Base-by-base conservation (phyloP, 2,797 vertebrate genomes). In the Podarcis lilfordi region DNA sequence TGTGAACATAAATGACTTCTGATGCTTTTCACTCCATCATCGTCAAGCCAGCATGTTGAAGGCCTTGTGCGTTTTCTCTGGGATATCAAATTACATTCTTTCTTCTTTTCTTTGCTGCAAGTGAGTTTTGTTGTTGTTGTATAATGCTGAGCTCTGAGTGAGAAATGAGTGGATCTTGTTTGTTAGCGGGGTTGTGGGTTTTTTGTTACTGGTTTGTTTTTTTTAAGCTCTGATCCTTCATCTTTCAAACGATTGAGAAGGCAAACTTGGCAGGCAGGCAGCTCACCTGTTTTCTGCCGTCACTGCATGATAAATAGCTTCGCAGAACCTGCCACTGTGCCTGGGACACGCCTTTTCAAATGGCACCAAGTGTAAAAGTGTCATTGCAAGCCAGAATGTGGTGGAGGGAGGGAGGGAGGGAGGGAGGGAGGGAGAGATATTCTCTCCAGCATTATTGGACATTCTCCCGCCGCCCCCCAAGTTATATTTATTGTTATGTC, bases 241-340 rank as follows among this genome's bases (percentile, higher is more conserved):
- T 80, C 72, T 89, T 40, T 78, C 43, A 37, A 55, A 21, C 4
- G 64, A 40, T 29, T 81, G 55, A 37, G 66, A 55, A 89, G 40
- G 50, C 79, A 76, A 50, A 81, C 71, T 85, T 89, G 88, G 88
- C 78, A 55, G 4, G 72, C 8, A 17, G 43, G 21, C 78, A 37
- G 69, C 32, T 89, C 79, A 86, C 83, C 84, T 89, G 84, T 85
- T 76, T 68, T 59, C n/a, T 82, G n/a, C 71, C 55, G 27, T 86
- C 77, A 29, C 77, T 9, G n/a, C 32, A 50, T 69, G 84, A 86
- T 76, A 76, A 86, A 89, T 59, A 85, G 77, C 43, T 50, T 64
- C 23, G 17, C 69, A 10, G 59, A 81, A 35, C 32, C 5, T 3
- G 32, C 88, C n/a, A 32, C 27, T 66, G 23, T 21, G 59, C 61